Conservation (phyloP, 1,140 invertebrate species). For the Drosophila cardini region DNA sequence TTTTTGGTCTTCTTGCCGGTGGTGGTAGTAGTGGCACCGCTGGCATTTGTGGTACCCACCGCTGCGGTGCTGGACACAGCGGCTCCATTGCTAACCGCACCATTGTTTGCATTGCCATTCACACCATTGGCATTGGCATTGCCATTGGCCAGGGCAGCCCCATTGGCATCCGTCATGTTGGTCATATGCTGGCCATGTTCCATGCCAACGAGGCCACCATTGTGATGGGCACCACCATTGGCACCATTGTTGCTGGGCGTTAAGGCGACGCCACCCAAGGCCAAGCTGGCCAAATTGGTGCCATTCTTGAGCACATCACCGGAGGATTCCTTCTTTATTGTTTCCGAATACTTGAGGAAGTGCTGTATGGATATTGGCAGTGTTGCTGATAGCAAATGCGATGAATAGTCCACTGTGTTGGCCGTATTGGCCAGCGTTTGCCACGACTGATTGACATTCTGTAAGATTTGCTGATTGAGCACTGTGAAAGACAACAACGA, state of each 20-base stretch:
- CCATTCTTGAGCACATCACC: conserved; percentile 83
- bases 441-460: conserved; percentile 85
- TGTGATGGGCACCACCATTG: conserved; percentile 66
- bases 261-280: conserved; percentile 76
- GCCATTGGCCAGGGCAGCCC: conserved; percentile 65
- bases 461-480: conserved; percentile 84
- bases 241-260: conserved; percentile 73
- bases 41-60: conserved; percentile 70
- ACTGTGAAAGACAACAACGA: conserved; percentile 46
- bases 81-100: conserved; percentile 65
- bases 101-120: conserved; percentile 74
- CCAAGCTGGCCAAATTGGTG: conserved; percentile 80
- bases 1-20: conserved; percentile 92
- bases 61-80: conserved; percentile 70
- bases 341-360: conserved; percentile 85
- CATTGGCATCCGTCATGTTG: conserved; percentile 75
- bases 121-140: conserved; percentile 59
- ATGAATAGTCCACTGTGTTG: conserved; percentile 84
- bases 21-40: conserved; percentile 77
- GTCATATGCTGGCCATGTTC: conserved; percentile 76
- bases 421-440: conserved; percentile 84
- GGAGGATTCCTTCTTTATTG: conserved; percentile 84
- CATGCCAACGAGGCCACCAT: conserved; percentile 76
- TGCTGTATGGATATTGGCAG: conserved; percentile 85
- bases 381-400: conserved; percentile 84